A percentile compares a stretch with the other conserved stretches of the same genome.
phyloP scores from a whole-genome alignment of 1,140 invertebrate genomes.

The Nebria ingens region DNA sequence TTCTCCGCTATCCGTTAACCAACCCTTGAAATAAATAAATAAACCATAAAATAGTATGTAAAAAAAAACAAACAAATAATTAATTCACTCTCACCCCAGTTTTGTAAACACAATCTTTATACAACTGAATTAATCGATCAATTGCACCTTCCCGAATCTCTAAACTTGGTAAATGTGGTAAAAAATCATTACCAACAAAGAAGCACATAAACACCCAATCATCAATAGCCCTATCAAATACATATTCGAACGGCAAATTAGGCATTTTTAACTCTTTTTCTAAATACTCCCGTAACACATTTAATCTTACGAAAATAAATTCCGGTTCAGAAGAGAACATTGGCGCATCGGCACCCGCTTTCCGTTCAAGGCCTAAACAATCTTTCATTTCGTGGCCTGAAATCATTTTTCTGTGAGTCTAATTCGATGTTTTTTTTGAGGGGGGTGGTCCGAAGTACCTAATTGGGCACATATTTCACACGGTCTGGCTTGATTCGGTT shows the following conservation, averaged over 20 bases:
- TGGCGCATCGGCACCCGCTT: slow-evolving; percentile 21
- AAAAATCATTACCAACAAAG: slow-evolving; percentile 99
- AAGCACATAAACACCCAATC: slow-evolving; percentile 99
- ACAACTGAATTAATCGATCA: slow-evolving; percentile 85
- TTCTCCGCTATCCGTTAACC: slow-evolving; percentile 88
- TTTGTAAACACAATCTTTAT: slow-evolving; percentile 92
- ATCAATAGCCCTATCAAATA: slow-evolving; percentile 84
- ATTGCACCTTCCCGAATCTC: slow-evolving; percentile 98
- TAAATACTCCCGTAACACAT: slow-evolving; percentile 90
- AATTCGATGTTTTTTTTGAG: neutral
- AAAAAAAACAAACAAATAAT: slow-evolving; percentile 15
- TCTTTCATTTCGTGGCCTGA: slow-evolving; percentile 92
- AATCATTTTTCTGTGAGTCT: slow-evolving; percentile 15
- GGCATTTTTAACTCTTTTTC: slow-evolving; percentile 86
- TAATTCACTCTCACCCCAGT: slow-evolving; percentile 54
- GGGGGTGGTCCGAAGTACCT: slow-evolving; percentile 40
- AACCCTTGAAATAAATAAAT: slow-evolving; percentile 55
- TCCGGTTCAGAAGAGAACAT: slow-evolving; percentile 59
- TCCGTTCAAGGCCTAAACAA: slow-evolving; percentile 55
- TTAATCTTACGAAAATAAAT: slow-evolving; percentile 85
- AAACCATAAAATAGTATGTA: neutral
- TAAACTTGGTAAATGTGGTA: slow-evolving; percentile 95
- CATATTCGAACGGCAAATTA: slow-evolving; percentile 83
- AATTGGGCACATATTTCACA: slow-evolving; percentile 95
- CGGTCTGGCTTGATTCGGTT: slow-evolving; percentile 89